phyloP scores from a whole-genome alignment of 2,113 vertebrate genomes.

The Castor canadensis region DNA sequence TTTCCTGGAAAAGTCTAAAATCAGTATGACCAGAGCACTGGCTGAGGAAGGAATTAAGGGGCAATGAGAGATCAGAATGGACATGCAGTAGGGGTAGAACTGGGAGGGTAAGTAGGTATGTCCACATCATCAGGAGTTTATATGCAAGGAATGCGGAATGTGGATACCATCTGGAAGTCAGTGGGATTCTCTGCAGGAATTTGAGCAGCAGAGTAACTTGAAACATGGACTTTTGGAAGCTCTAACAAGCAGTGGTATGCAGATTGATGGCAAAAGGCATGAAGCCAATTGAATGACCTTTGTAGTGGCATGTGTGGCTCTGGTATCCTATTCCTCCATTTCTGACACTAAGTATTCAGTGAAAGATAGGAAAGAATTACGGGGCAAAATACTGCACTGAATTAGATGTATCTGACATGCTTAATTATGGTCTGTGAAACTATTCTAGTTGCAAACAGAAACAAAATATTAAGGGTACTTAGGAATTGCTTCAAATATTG shows the following conservation, averaged over 20 bases:
- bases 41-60: neutral
- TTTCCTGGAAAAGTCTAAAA: neutral
- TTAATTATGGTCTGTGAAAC: neutral
- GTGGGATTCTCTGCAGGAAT: neutral
- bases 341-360: neutral
- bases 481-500: neutral
- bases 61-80: neutral
- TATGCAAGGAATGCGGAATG: neutral
- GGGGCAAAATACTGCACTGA: neutral
- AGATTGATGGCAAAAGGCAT: neutral
- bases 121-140: neutral
- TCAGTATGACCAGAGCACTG: neutral
- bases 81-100: too few species aligned
- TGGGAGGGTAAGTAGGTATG: too few species aligned
- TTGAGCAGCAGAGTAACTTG: neutral
- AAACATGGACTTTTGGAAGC: neutral
- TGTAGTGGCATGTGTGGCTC: neutral
- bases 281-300: neutral
- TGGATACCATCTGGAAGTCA: neutral
- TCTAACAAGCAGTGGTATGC: neutral
- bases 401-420: neutral
- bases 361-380: neutral
- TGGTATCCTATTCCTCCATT: neutral
- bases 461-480: neutral
- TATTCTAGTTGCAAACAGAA: neutral